Evolutionary conservation across 2,113 vertebrate species (phyloP), one percentile per base, ranked within the genome.

Genomic region (Ceratotherium simum): DNA sequence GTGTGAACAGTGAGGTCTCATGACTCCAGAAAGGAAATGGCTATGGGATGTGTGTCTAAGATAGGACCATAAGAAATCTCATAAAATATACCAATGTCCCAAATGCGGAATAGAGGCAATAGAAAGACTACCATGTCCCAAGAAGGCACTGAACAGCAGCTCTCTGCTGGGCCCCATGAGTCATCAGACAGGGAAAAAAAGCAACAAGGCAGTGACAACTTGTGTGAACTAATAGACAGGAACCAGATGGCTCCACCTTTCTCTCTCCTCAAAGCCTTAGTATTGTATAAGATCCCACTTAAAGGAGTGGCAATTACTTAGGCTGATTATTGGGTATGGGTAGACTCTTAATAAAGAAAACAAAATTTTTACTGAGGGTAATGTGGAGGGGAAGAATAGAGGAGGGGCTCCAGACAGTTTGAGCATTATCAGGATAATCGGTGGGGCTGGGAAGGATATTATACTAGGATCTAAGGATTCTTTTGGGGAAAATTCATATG

Each of bases 401-500:
- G 13, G 20, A 75, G 21, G 31, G 8, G 0, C 10, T 90, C 18
- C 70, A n/a, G 58, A 17, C 5, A 56, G 8, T 67, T n/a, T 87
- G 21, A 82, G 33, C 72, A 83, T 72, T 85, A 80, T 89, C 78
- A 72, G 11, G 64, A 91, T 12, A 39, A 42, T 33, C 18, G 3
- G 5, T 88, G 33, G 21, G 39, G 1, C 42, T 93, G 8, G 21
- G 36, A 91, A 96, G 31, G 8, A 67, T 94, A 80, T 73, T 73
- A 67, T 76, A 58, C 29, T 90, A 76, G 51, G 17, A 83, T 64
- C 4, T 85, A 83, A 84, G 48, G 17, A 73, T 79, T 82, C 29
- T 91, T 92, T 76, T 79, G 62, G 21, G 46, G 83, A 92, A 95
- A n/a, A 75, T 39, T 95, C 21, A 18, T 25, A 33, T 65, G n/a